phyloP scores from a whole-genome alignment of 2,888 invertebrate species.

The Agriopis aurantiaria region DNA sequence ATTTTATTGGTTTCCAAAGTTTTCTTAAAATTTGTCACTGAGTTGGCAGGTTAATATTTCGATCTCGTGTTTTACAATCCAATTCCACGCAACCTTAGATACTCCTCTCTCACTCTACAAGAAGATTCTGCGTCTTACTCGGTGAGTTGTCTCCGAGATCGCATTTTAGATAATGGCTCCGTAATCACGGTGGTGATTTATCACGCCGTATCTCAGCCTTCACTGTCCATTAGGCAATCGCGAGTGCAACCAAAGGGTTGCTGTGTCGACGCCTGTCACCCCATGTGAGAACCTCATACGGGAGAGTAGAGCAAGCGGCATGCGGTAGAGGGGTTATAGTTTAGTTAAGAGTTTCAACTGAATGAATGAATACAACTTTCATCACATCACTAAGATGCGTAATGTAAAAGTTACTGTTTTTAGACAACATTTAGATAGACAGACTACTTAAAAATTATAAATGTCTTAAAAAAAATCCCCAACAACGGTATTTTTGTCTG shows the following conservation, averaged over 20 bases:
- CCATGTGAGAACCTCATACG: slow-evolving; percentile 26
- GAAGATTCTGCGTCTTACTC: slow-evolving; percentile 17
- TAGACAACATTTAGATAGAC: no score
- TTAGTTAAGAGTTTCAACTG: background rate
- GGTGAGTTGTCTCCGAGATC: slow-evolving; percentile 78
- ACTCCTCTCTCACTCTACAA: slow-evolving; percentile 34
- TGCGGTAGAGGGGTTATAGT: background rate
- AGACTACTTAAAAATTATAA: no score
- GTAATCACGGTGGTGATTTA: slow-evolving; percentile 85
- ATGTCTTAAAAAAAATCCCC: no score
- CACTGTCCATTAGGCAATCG: slow-evolving; percentile 86
- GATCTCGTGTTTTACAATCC: no score
- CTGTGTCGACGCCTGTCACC: slow-evolving; percentile 63
- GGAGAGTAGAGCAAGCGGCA: slow-evolving; percentile 1
- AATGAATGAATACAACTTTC: background rate
- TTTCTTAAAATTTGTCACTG: no score
- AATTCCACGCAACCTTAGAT: background rate
- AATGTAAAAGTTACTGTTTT: no score
- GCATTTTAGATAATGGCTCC: slow-evolving; percentile 84
- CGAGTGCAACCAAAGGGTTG: slow-evolving; percentile 67
- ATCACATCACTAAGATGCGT: no score
- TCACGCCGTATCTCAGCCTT: slow-evolving; percentile 84
- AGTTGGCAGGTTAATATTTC: no score
- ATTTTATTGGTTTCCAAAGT: no score
- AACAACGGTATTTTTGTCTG: no score